Conservation (phyloP, 2,888 invertebrate species). For the Ophioninae sp. region DNA sequence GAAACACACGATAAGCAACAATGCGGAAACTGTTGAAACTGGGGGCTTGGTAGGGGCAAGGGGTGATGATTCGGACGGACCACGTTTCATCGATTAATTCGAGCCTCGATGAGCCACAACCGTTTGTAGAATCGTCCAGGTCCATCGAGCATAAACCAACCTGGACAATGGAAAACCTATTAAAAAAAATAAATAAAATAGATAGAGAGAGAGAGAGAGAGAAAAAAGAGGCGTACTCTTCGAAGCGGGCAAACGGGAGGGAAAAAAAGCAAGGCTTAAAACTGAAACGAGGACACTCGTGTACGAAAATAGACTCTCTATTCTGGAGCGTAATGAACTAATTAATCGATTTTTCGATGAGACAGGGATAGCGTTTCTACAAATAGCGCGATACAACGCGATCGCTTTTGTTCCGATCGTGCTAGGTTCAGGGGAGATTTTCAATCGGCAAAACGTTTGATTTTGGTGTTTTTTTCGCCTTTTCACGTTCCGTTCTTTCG, state of each 20-base stretch:
- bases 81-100: constrained; percentile 57
- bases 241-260: constrained; percentile 1
- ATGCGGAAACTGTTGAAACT: constrained; percentile 35
- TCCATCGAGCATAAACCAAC: constrained; percentile 27
- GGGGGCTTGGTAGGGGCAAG: neutral
- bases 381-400: constrained; percentile 44
- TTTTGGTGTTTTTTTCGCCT: neutral
- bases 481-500: neutral
- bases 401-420: constrained; percentile 28
- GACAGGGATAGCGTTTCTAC: constrained; percentile 13
- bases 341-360: constrained; percentile 60
- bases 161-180: constrained; percentile 37
- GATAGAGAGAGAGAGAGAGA: constrained; percentile 17
- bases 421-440: neutral
- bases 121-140: constrained; percentile 36
- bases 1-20: constrained; percentile 49
- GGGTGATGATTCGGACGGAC: constrained; percentile 20
- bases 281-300: constrained; percentile 29
- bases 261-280: constrained; percentile 11
- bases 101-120: constrained; percentile 45
- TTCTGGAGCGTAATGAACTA: constrained; percentile 57
- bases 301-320: constrained; percentile 53
- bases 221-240: constrained; percentile 5
- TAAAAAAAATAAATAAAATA: constrained; percentile 21
- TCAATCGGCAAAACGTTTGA: neutral